A percentile compares a stretch with the other conserved stretches of the same genome.
Conservation (phyloP, 30 jellyfish, hydroid and myxozoan genomes). For the Mastigias papua region DNA sequence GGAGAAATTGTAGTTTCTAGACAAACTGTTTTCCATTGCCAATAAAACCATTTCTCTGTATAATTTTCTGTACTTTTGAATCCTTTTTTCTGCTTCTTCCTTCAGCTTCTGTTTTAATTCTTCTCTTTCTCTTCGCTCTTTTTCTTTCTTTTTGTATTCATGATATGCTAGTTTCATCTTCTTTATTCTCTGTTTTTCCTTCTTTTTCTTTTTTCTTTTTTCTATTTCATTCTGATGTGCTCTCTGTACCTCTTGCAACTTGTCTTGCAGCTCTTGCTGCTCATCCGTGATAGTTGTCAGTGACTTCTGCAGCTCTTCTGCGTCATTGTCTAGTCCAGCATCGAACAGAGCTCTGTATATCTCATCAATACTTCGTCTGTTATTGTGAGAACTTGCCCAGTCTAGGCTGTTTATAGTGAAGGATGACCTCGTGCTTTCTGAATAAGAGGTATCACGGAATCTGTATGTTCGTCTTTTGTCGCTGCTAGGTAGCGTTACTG, state of each 20-base stretch:
- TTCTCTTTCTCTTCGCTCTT: slow-evolving; percentile 37
- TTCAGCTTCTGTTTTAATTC: slow-evolving; percentile 46
- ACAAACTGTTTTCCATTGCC: slow-evolving; percentile 34
- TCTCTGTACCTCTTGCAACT: not conserved
- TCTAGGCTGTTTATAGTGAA: not conserved
- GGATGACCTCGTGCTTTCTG: slow-evolving; percentile 39
- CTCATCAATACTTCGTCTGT: not conserved
- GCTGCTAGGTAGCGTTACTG: not conserved
- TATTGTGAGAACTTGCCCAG: not conserved
- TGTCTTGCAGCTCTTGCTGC: not conserved
- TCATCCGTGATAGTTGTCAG: not conserved
- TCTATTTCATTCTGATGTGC: slow-evolving; percentile 17
- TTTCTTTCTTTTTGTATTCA: slow-evolving; percentile 39
- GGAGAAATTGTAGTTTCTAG: slow-evolving; percentile 51
- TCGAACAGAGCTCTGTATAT: slow-evolving; percentile 38
- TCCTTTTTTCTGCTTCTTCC: slow-evolving; percentile 41
- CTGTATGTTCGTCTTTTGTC: not conserved
- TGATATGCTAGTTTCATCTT: slow-evolving; percentile 28
- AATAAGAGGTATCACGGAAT: slow-evolving; percentile 21
- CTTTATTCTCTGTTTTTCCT: slow-evolving; percentile 23
- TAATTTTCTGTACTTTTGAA: slow-evolving; percentile 4
- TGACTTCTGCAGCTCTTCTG: slow-evolving; percentile 25
- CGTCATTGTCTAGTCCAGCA: slow-evolving; percentile 17
- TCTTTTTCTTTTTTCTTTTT: not conserved
- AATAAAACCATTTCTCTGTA: slow-evolving; percentile 46